Evolutionary conservation across 2,113 vertebrate genomes (phyloP).

Genomic region (Donacobius atricapilla): DNA sequence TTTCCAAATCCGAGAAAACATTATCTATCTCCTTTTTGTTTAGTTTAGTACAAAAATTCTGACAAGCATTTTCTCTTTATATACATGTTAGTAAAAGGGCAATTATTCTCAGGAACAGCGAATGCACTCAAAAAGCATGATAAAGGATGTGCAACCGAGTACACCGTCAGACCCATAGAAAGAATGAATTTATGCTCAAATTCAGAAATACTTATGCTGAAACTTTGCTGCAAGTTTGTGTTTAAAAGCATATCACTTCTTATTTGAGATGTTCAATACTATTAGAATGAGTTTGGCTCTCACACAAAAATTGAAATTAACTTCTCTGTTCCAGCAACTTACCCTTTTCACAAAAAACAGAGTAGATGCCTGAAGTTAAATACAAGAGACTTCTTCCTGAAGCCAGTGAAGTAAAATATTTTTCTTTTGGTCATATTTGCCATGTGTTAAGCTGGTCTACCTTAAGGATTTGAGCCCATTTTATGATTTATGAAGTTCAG

Average conservation of each 20-base stretch:
- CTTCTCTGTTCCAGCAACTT: not conserved
- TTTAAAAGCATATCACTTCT: not conserved
- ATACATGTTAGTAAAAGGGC: not conserved
- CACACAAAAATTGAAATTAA: not conserved
- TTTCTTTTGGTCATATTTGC: not conserved
- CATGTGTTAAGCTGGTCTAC: not conserved
- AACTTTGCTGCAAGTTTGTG: not conserved
- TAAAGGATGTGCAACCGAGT: not conserved
- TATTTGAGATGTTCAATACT: not conserved
- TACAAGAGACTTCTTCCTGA: not conserved
- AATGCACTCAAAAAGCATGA: not conserved
- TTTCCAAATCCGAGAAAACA: not conserved
- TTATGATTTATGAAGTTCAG: not conserved
- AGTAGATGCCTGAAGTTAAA: not conserved
- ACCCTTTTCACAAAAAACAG: not conserved
- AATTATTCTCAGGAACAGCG: not conserved
- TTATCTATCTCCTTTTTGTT: conserved; percentile 5
- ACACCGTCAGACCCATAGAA: not conserved
- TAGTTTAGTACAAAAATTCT: not conserved
- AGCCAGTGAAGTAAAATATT: not conserved
- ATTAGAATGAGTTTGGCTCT: not conserved
- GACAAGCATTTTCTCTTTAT: conserved; percentile 17
- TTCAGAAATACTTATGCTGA: conserved; percentile 1
- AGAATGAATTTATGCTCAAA: not conserved
- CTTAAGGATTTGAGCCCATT: not conserved